Conservation (phyloP, 2,797 vertebrate genomes). For the Propithecus perrieri region DNA sequence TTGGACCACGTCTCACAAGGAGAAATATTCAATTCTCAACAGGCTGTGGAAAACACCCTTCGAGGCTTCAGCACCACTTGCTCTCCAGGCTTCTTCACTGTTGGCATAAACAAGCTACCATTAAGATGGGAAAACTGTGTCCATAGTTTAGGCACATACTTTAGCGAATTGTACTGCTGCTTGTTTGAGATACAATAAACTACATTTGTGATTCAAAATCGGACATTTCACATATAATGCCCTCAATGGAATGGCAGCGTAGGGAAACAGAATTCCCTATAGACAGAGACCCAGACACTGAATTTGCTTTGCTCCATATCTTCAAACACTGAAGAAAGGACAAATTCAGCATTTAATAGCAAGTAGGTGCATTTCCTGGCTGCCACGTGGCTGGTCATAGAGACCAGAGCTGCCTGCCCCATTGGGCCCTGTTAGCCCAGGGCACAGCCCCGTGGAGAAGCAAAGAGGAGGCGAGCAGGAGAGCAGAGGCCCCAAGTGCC, state of each 20-base stretch:
- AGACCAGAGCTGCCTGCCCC: neutral
- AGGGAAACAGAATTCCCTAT: neutral
- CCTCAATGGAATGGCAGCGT: neutral
- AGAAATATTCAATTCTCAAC: no score
- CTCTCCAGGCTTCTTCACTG: no score
- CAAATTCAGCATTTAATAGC: neutral
- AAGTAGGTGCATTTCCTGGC: neutral
- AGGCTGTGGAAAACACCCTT: no score
- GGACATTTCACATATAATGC: no score
- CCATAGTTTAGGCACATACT: no score
- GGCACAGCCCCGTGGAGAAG: neutral
- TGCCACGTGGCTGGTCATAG: neutral
- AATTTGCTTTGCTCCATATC: neutral
- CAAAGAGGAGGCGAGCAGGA: neutral
- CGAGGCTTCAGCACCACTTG: rapidly evolving
- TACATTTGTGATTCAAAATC: no score
- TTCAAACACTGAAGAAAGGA: neutral
- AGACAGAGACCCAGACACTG: neutral
- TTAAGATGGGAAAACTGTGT: no score
- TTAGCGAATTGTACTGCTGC: no score
- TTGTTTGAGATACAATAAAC: no score
- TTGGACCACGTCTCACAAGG: no score
- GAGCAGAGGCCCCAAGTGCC: neutral
- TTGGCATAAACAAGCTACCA: no score
- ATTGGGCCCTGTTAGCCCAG: neutral